phyloP scores from a whole-genome alignment of 2,113 vertebrate genomes.

The Pogona vitticeps region DNA sequence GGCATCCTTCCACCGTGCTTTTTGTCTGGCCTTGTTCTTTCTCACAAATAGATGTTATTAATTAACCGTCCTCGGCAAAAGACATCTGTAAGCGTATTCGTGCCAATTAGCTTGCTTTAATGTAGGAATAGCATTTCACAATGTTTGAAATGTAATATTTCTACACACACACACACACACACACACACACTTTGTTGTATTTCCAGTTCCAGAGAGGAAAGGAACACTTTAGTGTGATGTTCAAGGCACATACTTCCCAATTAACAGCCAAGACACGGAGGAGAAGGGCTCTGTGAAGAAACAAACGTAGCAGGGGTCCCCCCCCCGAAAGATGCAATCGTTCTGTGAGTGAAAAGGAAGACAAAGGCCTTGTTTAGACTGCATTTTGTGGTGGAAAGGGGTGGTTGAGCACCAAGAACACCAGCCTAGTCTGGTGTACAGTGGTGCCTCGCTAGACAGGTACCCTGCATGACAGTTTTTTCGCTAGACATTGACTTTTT shows the following conservation, averaged over 20 bases:
- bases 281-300: conserved; percentile 60
- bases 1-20: conserved; percentile 41
- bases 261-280: conserved; percentile 60
- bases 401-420: not conserved
- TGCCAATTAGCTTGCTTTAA: conserved; percentile 71
- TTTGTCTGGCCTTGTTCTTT: conserved; percentile 22
- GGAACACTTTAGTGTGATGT: conserved; percentile 21
- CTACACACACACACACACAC: conserved; percentile 25
- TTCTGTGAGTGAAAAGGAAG: not conserved
- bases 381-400: not conserved
- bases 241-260: conserved; percentile 53
- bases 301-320: conserved; percentile 59
- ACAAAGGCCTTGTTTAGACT: not conserved
- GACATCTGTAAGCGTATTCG: conserved; percentile 73
- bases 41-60: conserved; percentile 67
- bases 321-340: not conserved
- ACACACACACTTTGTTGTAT: conserved; percentile 65
- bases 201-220: conserved; percentile 70
- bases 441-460: too few species aligned
- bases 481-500: too few species aligned
- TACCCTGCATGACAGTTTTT: too few species aligned
- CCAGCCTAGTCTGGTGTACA: too few species aligned
- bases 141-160: conserved; percentile 73
- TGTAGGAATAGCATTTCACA: conserved; percentile 71
- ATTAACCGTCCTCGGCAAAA: conserved; percentile 64